Evolutionary conservation across 2,113 vertebrate species (phyloP).

Genomic region (Cyprinus carpio): DNA sequence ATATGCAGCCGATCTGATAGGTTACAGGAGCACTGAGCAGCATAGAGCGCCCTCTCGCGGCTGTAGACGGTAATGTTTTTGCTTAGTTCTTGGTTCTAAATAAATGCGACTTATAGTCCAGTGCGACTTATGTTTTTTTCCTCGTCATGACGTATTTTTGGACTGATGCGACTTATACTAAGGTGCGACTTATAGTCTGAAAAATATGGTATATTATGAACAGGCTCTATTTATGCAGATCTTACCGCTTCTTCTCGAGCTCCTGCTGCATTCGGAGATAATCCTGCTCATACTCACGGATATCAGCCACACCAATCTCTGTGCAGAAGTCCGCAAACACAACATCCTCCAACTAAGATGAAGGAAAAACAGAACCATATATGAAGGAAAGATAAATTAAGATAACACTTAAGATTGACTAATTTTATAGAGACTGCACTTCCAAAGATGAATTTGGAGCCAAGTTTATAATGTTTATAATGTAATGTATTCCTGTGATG

Average conservation of each 20-base stretch:
- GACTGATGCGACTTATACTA: too few relatives aligned
- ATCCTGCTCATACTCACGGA: constrained; percentile 88
- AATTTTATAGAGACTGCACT: background rate
- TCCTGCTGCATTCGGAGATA: constrained; percentile 83
- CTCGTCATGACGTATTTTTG: too few relatives aligned
- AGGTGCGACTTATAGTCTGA: too few relatives aligned
- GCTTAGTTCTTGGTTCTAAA: too few relatives aligned
- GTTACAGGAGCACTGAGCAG: too few relatives aligned
- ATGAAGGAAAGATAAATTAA: background rate
- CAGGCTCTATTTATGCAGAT: background rate
- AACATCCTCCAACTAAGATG: constrained; percentile 82
- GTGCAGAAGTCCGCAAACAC: constrained; percentile 90
- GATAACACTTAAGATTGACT: too few relatives aligned
- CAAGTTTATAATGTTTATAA: too few relatives aligned
- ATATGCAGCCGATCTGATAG: too few relatives aligned
- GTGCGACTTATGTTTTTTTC: too few relatives aligned
- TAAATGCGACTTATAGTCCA: too few relatives aligned
- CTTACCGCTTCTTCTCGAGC: constrained; percentile 85
- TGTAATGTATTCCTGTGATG: background rate
- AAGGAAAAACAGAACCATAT: background rate
- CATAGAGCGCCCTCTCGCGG: too few relatives aligned
- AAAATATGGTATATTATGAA: background rate
- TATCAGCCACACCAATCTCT: constrained; percentile 87
- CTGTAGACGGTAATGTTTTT: too few relatives aligned
- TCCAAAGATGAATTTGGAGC: background rate